Evolutionary conservation across 2,888 invertebrate genomes (phyloP).

Genomic region (Ellobium chinense): DNA sequence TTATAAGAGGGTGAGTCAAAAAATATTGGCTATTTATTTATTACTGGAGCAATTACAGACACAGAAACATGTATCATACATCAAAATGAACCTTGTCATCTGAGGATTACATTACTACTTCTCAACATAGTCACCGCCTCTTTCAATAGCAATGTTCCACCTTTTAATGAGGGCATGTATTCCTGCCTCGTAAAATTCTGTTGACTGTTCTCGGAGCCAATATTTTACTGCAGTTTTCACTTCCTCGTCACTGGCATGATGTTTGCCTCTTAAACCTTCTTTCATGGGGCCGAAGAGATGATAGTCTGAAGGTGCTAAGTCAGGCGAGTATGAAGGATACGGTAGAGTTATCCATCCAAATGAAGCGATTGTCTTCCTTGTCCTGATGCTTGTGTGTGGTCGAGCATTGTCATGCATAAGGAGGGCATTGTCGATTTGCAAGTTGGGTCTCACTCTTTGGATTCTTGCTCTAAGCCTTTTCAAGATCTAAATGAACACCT

Average conservation of each 20-base stretch:
- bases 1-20: neutral
- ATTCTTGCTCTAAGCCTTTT: neutral
- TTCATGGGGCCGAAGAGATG: conserved; percentile 8
- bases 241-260: neutral
- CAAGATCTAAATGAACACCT: neutral
- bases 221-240: neutral
- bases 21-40: neutral
- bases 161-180: neutral
- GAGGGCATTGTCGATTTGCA: neutral
- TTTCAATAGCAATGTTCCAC: conserved; percentile 3
- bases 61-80: conserved; percentile 1
- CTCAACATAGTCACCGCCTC: neutral
- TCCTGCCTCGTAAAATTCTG: neutral
- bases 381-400: neutral
- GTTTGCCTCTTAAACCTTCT: neutral
- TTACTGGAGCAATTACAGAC: neutral
- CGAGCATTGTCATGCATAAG: neutral
- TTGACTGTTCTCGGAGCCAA: neutral
- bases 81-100: neutral
- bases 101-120: conserved; percentile 9
- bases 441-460: neutral
- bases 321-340: neutral
- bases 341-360: conserved; percentile 5
- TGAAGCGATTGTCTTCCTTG: conserved; percentile 5
- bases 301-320: neutral